Evolutionary conservation across 2,888 invertebrate genomes (phyloP), one percentile per base, ranked within the genome.

Genomic region (Cacoxenus indagator): DNA sequence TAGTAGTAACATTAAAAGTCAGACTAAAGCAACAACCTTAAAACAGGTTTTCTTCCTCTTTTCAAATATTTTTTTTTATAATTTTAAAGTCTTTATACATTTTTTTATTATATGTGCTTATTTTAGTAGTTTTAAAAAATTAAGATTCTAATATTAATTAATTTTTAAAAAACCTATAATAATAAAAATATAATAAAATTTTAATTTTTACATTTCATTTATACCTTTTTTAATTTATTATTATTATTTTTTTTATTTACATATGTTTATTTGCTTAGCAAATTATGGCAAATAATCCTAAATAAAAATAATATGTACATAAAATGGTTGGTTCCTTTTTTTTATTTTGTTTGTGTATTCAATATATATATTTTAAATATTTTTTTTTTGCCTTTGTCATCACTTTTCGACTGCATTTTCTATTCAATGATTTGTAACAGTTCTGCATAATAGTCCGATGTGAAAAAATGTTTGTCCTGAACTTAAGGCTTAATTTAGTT

Each of bases 241-340:
- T 31, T 65, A 22, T 54, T 22, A 22, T 17, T 37, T 61, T 48
- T 17, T 48, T 48, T 48, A 48, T 48, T 48, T 48, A 48, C 48
- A 48, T 17, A 2, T 45, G 29, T 43, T 62, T 70, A 80, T 81
- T 84, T 84, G 85, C 78, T 84, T 75, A 82, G 82, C 82, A 83
- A 83, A 83, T 82, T 83, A 82, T 82, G 82, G 82, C 82, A 82
- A 73, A 74, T 76, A 73, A 81, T 72, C 78, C 79, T 81, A 82
- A 68, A 73, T 67, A 71, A 75, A 78, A 76, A 66, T 70, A 67
- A 62, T n/a, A n/a, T n/a, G n/a, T 57, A 8, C 57, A 48, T 46
- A 59, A 57, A 57, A 66, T 55, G 37, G 57, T 67, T 62, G 46
- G 5, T 55, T 14, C 43, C 55, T 51, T 46, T 26, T 45, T 68